Evolutionary conservation across 2,113 vertebrate species (phyloP), one percentile per base, ranked within the genome.

Genomic region (Pangasianodon hypophthalmus): DNA sequence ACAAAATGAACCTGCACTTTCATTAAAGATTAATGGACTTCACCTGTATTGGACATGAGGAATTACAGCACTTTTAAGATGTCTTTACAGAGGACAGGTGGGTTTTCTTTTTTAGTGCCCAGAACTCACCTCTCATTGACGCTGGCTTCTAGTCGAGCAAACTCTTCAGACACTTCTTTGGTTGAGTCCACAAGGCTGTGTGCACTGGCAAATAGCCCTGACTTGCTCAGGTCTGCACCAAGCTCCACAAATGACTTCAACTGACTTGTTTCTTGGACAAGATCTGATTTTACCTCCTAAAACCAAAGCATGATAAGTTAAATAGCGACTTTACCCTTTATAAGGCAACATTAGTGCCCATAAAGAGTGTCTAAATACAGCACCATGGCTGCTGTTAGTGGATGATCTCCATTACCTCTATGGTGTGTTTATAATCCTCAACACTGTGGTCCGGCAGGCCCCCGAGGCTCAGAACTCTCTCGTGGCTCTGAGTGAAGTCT

Each of bases 391-490:
- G 18, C 52, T 50, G 18, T n/a, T 54, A 77, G 21, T 75, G 44
- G 64, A 48, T 82, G 48, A 73, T 24, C 19, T 1, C 95, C 21
- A 24, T 95, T 88, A 99, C 98, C 98, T 98, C 97, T 60, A 99
- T 95, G 79, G 97, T 97, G 90, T 98, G 98, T 91, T 95, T 97
- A 95, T 98, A 99, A 94, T 90, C 96, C 7, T 96, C 95, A 24
- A 99, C 96, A 85, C 97, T 96, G 24, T 94, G 95, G 85, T 99
- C 98, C 0, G 98, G 98, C 86, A 97, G 97, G 8, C 98, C 98
- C 6, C 94, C 97, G 0, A 95, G 95, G 48, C 97, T 97, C 93
- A 99, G 48, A 75, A 95, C 69, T 80, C 97, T 96, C 0, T 93
- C 93, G 37, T 96, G 94, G 93, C 93, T 97, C 95, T 97, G 97